Evolutionary conservation across 2,797 vertebrate genomes (phyloP).

Genomic region (Pipistrellus pipistrellus): DNA sequence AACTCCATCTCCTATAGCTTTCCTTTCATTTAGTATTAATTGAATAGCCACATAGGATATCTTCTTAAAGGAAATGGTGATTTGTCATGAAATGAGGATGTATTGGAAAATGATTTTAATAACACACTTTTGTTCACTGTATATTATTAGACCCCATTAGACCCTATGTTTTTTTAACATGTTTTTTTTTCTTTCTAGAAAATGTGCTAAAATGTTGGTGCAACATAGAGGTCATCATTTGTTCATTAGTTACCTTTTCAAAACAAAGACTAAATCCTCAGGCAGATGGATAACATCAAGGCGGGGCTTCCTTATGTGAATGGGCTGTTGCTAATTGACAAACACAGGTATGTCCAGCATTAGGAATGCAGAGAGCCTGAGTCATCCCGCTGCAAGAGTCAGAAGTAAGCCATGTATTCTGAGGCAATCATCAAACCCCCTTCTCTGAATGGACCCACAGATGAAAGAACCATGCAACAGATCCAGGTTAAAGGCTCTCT

Average conservation of each 20-base stretch:
- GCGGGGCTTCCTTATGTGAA: not conserved
- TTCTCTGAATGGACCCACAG: not conserved
- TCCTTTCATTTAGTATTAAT: not conserved
- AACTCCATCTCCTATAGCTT: not conserved
- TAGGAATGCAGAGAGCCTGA: not conserved
- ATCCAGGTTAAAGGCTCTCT: not conserved
- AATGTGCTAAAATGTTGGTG: conserved; percentile 66
- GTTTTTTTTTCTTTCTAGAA: not conserved
- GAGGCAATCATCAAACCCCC: not conserved
- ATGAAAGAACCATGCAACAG: not conserved
- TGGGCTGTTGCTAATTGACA: conserved; percentile 45
- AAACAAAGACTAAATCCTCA: conserved; percentile 58
- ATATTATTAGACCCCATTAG: not conserved
- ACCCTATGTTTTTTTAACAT: not conserved
- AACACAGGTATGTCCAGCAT: conserved; percentile 27
- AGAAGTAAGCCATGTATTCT: not conserved
- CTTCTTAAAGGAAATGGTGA: not conserved
- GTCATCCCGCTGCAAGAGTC: not conserved
- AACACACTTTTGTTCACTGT: not conserved
- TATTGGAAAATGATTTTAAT: not conserved
- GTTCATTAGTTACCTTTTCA: conserved; percentile 76
- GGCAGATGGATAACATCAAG: conserved; percentile 42
- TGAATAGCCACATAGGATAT: not conserved
- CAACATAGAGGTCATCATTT: conserved; percentile 63
- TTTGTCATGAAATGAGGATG: conserved; percentile 1